Conservation (phyloP, 2,888 invertebrate genomes). For the Drosophila recens region DNA sequence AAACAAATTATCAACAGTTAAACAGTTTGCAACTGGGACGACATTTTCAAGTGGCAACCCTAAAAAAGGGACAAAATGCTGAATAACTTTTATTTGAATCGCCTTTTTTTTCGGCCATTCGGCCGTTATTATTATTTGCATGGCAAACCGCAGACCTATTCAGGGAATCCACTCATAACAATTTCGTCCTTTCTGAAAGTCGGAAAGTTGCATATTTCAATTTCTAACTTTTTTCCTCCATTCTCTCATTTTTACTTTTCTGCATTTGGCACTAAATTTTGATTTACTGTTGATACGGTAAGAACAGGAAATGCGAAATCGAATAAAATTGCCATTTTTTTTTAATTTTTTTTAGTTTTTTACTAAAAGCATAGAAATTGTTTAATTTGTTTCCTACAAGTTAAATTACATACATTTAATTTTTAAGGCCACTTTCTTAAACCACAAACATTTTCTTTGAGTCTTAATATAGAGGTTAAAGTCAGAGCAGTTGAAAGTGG, state of each 20-base stretch:
- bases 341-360: not conserved
- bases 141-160: conserved; percentile 46
- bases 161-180: conserved; percentile 51
- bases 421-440: not conserved
- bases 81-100: conserved; percentile 57
- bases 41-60: conserved; percentile 58
- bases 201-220: conserved; percentile 50
- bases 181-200: conserved; percentile 47
- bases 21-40: conserved; percentile 60
- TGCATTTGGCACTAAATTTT: conserved; percentile 23
- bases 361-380: not conserved
- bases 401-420: not conserved
- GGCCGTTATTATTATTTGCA: conserved; percentile 74
- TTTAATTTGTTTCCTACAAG: not conserved
- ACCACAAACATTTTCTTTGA: conserved; percentile 16
- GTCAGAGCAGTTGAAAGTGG: not conserved
- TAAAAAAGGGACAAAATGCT: conserved; percentile 50
- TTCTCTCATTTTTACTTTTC: conserved; percentile 11
- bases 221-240: conserved; percentile 31
- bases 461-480: not conserved
- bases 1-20: conserved; percentile 73
- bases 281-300: not conserved
- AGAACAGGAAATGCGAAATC: not conserved
- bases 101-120: conserved; percentile 64
- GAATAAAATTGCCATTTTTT: not conserved